Conservation (phyloP, 2,113 vertebrate species). For the Pygoscelis antarcticus region DNA sequence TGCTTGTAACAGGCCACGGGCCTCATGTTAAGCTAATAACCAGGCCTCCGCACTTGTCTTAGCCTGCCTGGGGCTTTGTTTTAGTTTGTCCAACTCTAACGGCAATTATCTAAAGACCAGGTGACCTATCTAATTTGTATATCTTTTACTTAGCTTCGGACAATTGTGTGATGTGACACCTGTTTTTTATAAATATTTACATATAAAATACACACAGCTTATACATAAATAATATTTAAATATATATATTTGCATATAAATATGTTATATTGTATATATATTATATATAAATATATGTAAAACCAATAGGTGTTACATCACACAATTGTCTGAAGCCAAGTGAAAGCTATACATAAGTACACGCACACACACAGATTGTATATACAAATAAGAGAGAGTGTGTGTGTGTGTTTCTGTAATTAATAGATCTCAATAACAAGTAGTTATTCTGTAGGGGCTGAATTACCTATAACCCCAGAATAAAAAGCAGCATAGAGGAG, state of each 20-base stretch:
- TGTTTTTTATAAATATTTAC: background rate
- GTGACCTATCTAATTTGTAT: background rate
- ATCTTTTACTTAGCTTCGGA: background rate
- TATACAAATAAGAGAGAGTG: background rate
- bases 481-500: background rate
- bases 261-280: background rate
- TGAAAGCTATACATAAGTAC: background rate
- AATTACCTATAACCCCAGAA: background rate
- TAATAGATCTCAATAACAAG: background rate
- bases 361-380: background rate
- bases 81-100: background rate
- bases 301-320: background rate
- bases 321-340: background rate
- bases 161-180: background rate
- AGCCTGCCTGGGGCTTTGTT: background rate
- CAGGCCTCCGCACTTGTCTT: background rate
- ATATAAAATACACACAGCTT: background rate
- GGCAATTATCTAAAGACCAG: background rate
- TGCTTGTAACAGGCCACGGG: background rate
- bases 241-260: background rate
- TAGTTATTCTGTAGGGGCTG: background rate
- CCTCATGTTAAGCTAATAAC: background rate
- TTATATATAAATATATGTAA: background rate
- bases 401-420: background rate
- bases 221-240: background rate